These are phyloP conservation scores for Muschampia plurimacula DNA, from an alignment of 2,888 invertebrate genomes.

Conservation along the genomic window DNA sequence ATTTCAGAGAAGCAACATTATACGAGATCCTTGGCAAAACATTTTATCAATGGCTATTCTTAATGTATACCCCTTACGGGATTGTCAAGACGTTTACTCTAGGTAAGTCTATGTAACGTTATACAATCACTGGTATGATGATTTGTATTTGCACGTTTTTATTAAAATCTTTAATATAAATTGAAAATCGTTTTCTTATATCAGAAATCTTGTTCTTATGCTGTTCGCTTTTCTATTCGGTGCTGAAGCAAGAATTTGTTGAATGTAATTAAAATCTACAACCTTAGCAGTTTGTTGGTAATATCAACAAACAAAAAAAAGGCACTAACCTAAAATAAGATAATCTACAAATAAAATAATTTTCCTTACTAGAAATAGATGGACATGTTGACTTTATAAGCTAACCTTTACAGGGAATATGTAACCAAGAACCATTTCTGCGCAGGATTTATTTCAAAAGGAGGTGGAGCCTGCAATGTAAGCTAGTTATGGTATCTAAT, in stretches of 20 bases:
- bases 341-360: no score
- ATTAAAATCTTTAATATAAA: no score
- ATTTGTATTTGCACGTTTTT: no score
- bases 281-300: no score
- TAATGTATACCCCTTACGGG: slow-evolving; percentile 59
- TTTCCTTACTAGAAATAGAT: no score
- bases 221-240: no score
- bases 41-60: slow-evolving; percentile 58
- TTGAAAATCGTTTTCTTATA: background rate
- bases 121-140: background rate
- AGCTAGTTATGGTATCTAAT: background rate
- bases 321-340: no score
- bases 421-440: slow-evolving; percentile 67
- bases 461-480: slow-evolving; percentile 74
- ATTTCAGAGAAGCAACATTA: slow-evolving; percentile 49
- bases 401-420: slow-evolving; percentile 60
- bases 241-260: no score
- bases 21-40: slow-evolving; percentile 56
- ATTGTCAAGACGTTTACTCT: slow-evolving; percentile 67
- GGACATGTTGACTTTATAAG: no score
- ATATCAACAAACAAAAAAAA: no score
- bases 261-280: no score
- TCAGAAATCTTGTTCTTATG: background rate
- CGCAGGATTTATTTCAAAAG: slow-evolving; percentile 69
- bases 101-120: slow-evolving; percentile 49